phyloP scores from a whole-genome alignment of 2,888 invertebrate genomes.

The Leptinotarsa haldemani region DNA sequence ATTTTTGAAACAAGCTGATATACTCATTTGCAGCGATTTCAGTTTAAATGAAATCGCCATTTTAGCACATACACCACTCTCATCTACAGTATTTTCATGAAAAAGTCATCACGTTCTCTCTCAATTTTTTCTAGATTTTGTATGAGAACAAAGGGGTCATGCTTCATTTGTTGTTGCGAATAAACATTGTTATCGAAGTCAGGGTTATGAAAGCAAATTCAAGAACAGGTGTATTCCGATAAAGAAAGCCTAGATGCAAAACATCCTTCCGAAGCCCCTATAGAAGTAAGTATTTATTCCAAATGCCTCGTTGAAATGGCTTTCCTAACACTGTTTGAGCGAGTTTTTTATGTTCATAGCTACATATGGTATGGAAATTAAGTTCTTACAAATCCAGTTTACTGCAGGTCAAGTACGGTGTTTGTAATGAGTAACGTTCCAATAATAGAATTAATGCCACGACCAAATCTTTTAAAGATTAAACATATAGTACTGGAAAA shows the following conservation, averaged over 20 bases:
- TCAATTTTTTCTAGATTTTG: no score
- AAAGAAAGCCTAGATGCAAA: background rate
- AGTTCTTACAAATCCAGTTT: conserved; percentile 18
- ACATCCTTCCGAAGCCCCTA: background rate
- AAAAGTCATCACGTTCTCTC: no score
- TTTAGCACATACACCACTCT: no score
- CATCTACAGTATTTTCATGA: no score
- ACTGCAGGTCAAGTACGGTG: conserved; percentile 17
- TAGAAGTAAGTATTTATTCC: background rate
- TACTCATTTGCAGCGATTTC: no score
- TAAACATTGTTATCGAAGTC: no score
- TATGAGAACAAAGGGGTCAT: no score
- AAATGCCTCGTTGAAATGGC: background rate
- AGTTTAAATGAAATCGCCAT: no score
- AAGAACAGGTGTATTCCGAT: background rate
- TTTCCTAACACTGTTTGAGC: background rate
- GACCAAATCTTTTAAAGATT: background rate
- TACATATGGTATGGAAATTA: conserved; percentile 7
- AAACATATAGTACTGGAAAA: background rate
- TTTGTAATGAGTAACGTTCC: conserved; percentile 10
- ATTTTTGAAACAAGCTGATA: no score
- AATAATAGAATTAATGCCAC: conserved; percentile 11
- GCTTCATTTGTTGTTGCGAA: no score
- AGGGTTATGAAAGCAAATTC: no score
- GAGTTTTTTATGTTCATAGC: background rate